Evolutionary conservation across 2,888 invertebrate species (phyloP), one percentile per base, ranked within the genome.

Genomic region (Halictus ligatus): DNA sequence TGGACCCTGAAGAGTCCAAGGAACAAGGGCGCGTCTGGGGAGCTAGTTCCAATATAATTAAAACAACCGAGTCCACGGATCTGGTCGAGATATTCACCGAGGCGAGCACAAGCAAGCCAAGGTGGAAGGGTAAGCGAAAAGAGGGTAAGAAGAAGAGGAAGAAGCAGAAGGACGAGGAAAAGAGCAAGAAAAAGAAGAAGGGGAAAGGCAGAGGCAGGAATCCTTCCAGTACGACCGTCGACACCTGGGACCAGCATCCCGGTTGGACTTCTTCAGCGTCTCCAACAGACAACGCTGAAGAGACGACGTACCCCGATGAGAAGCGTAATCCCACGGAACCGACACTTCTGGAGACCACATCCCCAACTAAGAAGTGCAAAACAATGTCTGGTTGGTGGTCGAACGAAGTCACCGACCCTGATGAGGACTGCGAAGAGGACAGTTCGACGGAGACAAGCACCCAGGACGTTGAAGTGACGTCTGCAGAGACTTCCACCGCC

Each of bases 81-180:
- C 8, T 88, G 25, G 77, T 80, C 6, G 85, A 89, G 40, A 7
- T 50, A 13, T 18, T 89, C 64, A 75, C 78, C 1, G 29, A 60
- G 13, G 0, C 13, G 35, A 21, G 35, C 15, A 21, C 29, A 1
- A 35, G 21, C 3, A 21, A 67, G 64, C 15, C 35, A 35, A 79
- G 1, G 13, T 5, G 67, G 25, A 54, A 64, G 3, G 25, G n/a
- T 10, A 50, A 75, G 25, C 58, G 40, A 1, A 46, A 29, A 18
- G 35, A 10, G 25, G 71, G 48, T 15, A 80, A 15, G 54, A 48
- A 60, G 35, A 69, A 18, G 15, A 35, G 8, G 8, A 79, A 78
- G 8, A 79, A 82, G 21, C 25, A 35, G 54, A 87, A 80, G 35
- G 71, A 83, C 50, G 79, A 72, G 29, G 79, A 69, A 10, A 46